Base-by-base conservation (phyloP, 2,113 vertebrate species). In the Typhlomys cinereus region DNA sequence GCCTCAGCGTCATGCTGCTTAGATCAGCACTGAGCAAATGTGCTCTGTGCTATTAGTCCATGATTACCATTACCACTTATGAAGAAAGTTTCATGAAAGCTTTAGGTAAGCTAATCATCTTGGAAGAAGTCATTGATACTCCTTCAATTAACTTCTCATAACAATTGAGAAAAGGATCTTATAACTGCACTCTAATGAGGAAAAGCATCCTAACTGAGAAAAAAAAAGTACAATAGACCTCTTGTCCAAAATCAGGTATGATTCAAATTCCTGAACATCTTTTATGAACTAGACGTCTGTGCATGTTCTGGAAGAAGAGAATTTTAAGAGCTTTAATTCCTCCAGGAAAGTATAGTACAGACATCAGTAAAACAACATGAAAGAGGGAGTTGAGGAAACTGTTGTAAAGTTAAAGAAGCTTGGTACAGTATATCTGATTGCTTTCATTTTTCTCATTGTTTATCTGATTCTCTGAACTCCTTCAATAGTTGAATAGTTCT, bases 101-200 rank as follows among this genome's bases (percentile, higher is more conserved):
- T 10, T 13, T 88, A 29, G 27, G 12, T 75, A 88, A 82, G 12
- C 67, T 64, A 91, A 71, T 67, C 79, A 81, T 75, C 34, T 89
- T 76, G 76, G 50, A 88, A 86, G 31, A 39, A 91, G 1, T n/a
- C 44, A 81, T 69, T 74, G 15, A 69, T 88, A 85, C 71, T 4
- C 81, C 34, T 83, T 89, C 15, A 85, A 57, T 70, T 52, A 34
- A 79, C 25, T 79, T 91, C 36, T 62, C 41, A 90, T 82, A 64
- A 62, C 67, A 92, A 89, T 39, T 73, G 2, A 76, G 85, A 67
- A 69, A 0, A 41, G 4, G 61, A 71, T 90, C 89, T 88, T 17
- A 59, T 18, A 66, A 85, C 36, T 78, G 13, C 73, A 74, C 76
- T 7, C 71, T 85, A 88, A 90, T 76, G 48, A 41, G 27, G 70